Conservation (phyloP, 2,113 vertebrate species). For the Polyodon spathula region DNA sequence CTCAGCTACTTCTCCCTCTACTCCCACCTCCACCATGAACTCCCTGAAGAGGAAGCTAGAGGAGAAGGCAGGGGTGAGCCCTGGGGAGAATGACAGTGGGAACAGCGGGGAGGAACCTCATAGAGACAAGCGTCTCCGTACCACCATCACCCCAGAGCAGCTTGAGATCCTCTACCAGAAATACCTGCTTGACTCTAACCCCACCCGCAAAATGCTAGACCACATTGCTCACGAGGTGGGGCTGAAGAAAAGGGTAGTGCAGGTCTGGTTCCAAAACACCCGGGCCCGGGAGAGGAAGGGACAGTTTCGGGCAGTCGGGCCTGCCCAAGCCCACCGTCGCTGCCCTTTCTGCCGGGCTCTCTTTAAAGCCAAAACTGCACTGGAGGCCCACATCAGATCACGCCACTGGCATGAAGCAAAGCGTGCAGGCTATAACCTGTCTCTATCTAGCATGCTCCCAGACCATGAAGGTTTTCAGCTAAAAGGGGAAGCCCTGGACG, state of each 20-base stretch:
- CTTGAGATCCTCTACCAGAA: slow-evolving; percentile 96
- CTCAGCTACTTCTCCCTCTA: slow-evolving; percentile 89
- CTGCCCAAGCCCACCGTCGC: slow-evolving; percentile 88
- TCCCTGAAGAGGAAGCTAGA: slow-evolving; percentile 94
- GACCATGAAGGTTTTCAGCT: slow-evolving; percentile 83
- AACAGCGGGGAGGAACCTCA: slow-evolving; percentile 93
- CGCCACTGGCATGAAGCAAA: slow-evolving; percentile 98
- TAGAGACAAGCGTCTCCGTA: slow-evolving; percentile 89
- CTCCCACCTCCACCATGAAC: slow-evolving; percentile 90
- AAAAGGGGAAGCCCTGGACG: slow-evolving; percentile 85
- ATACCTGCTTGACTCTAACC: slow-evolving; percentile 93
- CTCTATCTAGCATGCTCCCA: slow-evolving; percentile 78
- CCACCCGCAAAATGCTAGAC: slow-evolving; percentile 96
- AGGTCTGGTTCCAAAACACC: slow-evolving; percentile 98
- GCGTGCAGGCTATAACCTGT: slow-evolving; percentile 89
- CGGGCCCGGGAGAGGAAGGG: slow-evolving; percentile 92
- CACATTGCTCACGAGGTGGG: slow-evolving; percentile 97
- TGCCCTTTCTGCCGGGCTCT: slow-evolving; percentile 95
- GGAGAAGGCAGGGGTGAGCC: slow-evolving; percentile 90
- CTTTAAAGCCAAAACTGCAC: slow-evolving; percentile 95
- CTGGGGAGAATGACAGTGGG: slow-evolving; percentile 90
- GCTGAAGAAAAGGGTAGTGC: slow-evolving; percentile 96
- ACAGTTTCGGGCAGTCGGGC: slow-evolving; percentile 91
- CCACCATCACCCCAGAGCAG: slow-evolving; percentile 97
- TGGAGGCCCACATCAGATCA: slow-evolving; percentile 94